Evolutionary conservation across 2,888 invertebrate genomes (phyloP).

Genomic region (Ophion ellenae): DNA sequence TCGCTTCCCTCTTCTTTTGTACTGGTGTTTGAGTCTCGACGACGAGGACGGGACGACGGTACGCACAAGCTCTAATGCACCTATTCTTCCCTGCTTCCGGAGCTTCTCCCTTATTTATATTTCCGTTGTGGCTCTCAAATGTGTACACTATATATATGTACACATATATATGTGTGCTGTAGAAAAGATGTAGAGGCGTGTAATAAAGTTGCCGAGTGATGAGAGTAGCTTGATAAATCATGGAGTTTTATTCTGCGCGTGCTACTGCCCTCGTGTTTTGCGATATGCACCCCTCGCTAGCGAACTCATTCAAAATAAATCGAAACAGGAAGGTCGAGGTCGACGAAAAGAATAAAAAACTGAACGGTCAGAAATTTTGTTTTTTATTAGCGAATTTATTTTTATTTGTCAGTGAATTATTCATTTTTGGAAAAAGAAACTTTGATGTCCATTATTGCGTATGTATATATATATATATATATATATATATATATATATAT

Average conservation of each 20-base stretch:
- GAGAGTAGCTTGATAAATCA: constrained; percentile 60
- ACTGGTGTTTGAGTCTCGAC: constrained; percentile 34
- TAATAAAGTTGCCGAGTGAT: constrained; percentile 61
- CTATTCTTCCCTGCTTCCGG: constrained; percentile 47
- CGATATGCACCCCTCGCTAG: constrained; percentile 14
- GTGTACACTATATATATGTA: constrained; percentile 7
- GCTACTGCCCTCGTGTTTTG: constrained; percentile 4
- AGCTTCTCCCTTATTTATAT: constrained; percentile 46
- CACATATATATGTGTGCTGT: not conserved
- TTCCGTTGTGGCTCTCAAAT: constrained; percentile 7
- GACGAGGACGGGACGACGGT: constrained; percentile 5
- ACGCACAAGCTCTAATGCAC: constrained; percentile 49
- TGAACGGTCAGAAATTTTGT: too few species aligned
- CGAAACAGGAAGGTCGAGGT: not conserved
- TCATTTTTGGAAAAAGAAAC: too few species aligned
- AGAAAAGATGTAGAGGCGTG: constrained; percentile 7
- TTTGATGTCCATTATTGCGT: too few species aligned
- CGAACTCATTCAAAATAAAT: not conserved
- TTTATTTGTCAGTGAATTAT: too few species aligned
- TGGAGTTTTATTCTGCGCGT: constrained; percentile 34
- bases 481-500: too few species aligned
- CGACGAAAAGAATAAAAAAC: too few species aligned
- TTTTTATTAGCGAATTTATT: too few species aligned
- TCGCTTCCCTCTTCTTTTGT: constrained; percentile 16
- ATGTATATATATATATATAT: too few species aligned